Evolutionary conservation across 2,113 vertebrate genomes (phyloP), one percentile per base, ranked within the genome.

Genomic region (Parus major): DNA sequence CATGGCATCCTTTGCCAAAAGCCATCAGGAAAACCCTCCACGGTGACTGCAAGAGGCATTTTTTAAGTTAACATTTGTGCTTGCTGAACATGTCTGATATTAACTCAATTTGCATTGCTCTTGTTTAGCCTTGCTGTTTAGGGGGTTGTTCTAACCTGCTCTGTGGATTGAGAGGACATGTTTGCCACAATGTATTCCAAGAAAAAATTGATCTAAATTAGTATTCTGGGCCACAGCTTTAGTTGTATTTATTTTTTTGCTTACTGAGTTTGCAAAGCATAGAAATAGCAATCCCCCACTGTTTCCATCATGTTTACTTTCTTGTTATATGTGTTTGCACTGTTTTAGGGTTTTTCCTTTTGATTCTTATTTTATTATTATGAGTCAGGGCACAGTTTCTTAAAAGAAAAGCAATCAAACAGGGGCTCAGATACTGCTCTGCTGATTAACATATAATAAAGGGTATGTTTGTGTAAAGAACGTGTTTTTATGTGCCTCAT

Each of bases 71-170:
- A 50, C 1, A 1, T 80, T 87, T 93, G 73, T 87, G 82, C 76
- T 90, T 94, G 59, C 66, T 2, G 15, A 59, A 82, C 91, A 57
- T 96, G 77, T 70, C 93, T 94, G 70, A 66, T 55, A 21, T 60
- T 95, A 94, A 78, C 71, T 88, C 88, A 61, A 83, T 95, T 96
- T 95, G 70, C 85, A 94, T 85, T 87, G 88, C 65, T 96, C 73
- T 80, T 96, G 78, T 93, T 96, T 92, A 87, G 90, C 73, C 59
- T 89, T 81, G 83, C 50, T 95, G 91, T 93, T 96, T 44, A 76
- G 85, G 31, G 82, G 22, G 10, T 75, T 85, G 63, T 76, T 95
- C 41, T 57, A 89, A 80, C 75, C 68, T 94, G 69, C 25, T 81
- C 73, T 86, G 75, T 80, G 82, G 31, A 69, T 76, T 82, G 83